A percentile compares a stretch with the other conserved stretches of the same genome.
Conservation (phyloP, 2,797 vertebrate genomes). For the Sternarchorhynchus goeldii region DNA sequence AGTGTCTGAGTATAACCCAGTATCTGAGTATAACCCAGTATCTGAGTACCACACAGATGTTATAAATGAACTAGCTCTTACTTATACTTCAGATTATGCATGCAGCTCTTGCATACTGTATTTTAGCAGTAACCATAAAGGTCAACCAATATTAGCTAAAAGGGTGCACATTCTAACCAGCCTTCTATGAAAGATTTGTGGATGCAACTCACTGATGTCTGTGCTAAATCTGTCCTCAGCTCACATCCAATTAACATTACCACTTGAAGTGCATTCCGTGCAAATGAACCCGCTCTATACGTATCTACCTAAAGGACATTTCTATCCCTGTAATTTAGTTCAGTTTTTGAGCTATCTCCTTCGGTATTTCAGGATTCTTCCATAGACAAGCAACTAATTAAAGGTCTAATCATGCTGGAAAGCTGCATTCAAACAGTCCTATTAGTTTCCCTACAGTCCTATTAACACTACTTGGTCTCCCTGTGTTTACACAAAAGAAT, state of each 20-base stretch:
- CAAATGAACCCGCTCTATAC: constrained; percentile 9
- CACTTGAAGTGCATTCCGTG: constrained; percentile 32
- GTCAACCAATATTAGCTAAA: constrained; percentile 13
- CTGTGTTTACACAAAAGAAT: constrained; percentile 91
- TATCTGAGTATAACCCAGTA: constrained; percentile 62
- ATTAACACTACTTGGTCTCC: constrained; percentile 2
- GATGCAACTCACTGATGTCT: constrained; percentile 3
- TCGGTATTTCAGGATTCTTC: not conserved
- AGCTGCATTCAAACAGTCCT: constrained; percentile 27
- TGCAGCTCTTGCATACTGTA: constrained; percentile 68
- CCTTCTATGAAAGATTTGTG: constrained; percentile 2
- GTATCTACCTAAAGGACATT: constrained; percentile 7
- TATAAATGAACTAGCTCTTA: constrained; percentile 33
- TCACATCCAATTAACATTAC: constrained; percentile 40
- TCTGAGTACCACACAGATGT: constrained; percentile 74
- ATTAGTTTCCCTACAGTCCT: constrained; percentile 19
- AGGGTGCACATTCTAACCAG: not conserved
- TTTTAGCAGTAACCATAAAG: constrained; percentile 52
- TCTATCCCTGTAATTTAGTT: not conserved
- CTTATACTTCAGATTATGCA: constrained; percentile 58
- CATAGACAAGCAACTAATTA: constrained; percentile 7
- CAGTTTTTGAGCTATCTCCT: constrained; percentile 13
- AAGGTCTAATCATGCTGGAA: constrained; percentile 34
- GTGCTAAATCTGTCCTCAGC: constrained; percentile 15
- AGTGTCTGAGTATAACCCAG: constrained; percentile 72